phyloP scores from a whole-genome alignment of 2,797 vertebrate genomes.

The Onychomys leucogaster region DNA sequence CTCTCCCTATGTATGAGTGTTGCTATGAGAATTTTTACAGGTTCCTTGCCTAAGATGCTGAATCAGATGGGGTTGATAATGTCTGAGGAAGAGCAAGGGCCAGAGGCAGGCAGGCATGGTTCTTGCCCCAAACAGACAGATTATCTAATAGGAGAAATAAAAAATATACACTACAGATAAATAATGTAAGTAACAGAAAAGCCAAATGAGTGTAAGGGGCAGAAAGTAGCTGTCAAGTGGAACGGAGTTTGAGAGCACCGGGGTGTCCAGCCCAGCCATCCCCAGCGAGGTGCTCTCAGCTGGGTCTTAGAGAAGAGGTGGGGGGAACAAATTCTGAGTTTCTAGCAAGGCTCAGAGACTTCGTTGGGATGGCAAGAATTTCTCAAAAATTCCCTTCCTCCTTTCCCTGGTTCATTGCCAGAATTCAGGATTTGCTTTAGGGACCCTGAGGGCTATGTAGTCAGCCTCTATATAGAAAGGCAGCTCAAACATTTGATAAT shows the following conservation, averaged over 20 bases:
- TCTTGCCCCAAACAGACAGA: not conserved
- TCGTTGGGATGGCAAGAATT: not conserved
- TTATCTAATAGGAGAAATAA: not conserved
- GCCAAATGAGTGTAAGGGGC: not conserved
- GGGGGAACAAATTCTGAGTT: not conserved
- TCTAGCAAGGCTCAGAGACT: not conserved
- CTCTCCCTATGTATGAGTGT: not conserved
- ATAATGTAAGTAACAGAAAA: not conserved
- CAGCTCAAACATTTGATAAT: not conserved
- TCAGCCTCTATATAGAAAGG: slow-evolving; percentile 30
- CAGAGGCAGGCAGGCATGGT: not conserved
- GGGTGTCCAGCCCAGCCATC: not conserved
- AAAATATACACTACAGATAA: not conserved
- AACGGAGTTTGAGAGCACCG: not conserved
- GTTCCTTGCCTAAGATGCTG: not conserved
- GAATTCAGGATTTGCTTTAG: slow-evolving; percentile 4
- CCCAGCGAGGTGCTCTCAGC: not conserved
- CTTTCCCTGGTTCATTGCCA: not conserved
- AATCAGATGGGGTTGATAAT: not conserved
- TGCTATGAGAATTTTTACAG: not conserved
- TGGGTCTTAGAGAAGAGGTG: not conserved
- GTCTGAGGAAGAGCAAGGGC: not conserved
- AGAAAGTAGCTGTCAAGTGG: not conserved
- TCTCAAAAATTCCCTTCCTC: not conserved
- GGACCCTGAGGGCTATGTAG: not conserved